Conservation (phyloP, 1,140 invertebrate genomes). For the Cyrtorhinus lividipennis region DNA sequence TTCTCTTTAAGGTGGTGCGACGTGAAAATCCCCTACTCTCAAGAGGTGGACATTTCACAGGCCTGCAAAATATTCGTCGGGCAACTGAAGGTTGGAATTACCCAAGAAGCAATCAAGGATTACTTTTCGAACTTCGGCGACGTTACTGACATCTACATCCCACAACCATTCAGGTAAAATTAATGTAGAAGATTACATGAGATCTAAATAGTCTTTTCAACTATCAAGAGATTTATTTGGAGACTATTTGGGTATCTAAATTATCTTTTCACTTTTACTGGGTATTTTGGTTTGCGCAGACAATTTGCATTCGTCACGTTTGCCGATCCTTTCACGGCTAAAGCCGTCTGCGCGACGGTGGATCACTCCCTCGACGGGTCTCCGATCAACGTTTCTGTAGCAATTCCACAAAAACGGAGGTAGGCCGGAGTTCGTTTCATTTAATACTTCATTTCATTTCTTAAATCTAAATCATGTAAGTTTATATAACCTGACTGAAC, state of each 20-base stretch:
- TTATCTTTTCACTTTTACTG: too few relatives aligned
- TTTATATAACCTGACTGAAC: too few relatives aligned
- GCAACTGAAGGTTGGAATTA: slow-evolving; percentile 79
- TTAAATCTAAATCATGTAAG: too few relatives aligned
- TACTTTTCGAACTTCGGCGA: slow-evolving; percentile 93
- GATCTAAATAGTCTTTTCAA: too few relatives aligned
- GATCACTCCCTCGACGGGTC: not conserved
- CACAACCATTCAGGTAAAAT: slow-evolving; percentile 55
- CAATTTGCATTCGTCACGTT: slow-evolving; percentile 94
- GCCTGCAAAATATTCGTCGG: slow-evolving; percentile 92
- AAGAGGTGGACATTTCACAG: slow-evolving; percentile 30
- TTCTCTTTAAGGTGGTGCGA: slow-evolving; percentile 47
- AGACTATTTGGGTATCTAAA: too few relatives aligned
- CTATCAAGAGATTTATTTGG: too few relatives aligned
- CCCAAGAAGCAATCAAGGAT: slow-evolving; percentile 73
- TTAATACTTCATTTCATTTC: too few relatives aligned
- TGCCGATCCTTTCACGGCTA: slow-evolving; percentile 83
- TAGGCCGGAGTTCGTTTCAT: too few relatives aligned
- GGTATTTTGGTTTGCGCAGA: too few relatives aligned
- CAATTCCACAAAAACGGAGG: not conserved
- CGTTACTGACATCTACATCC: slow-evolving; percentile 90
- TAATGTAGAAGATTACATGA: too few relatives aligned
- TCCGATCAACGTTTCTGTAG: not conserved
- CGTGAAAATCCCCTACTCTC: slow-evolving; percentile 59
- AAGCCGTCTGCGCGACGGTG: slow-evolving; percentile 57